Percentiles rank a stretch among this genome's conserved stretches.
phyloP scores from a whole-genome alignment of 2,797 vertebrate species.

The Cetoscarus ocellatus region DNA sequence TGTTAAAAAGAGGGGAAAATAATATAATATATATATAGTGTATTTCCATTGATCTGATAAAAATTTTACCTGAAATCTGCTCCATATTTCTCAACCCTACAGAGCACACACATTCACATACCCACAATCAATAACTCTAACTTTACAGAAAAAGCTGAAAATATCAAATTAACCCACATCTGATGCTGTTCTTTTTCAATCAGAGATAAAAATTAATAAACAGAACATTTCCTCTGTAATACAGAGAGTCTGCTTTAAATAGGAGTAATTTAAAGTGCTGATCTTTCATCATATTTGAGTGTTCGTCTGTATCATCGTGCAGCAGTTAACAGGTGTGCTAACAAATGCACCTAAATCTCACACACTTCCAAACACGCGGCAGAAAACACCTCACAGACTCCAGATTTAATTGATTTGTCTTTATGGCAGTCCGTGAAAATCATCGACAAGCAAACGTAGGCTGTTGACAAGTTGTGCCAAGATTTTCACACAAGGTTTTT shows the following conservation, averaged over 20 bases:
- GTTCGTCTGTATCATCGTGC: constrained; percentile 58
- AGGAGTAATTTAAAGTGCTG: constrained; percentile 54
- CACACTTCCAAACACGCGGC: constrained; percentile 46
- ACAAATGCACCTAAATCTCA: constrained; percentile 64
- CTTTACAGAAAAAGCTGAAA: constrained; percentile 15
- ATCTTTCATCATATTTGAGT: constrained; percentile 64
- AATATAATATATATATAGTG: no score
- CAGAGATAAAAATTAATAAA: constrained; percentile 28
- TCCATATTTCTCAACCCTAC: no score
- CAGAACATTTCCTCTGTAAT: constrained; percentile 44
- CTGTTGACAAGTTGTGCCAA: constrained; percentile 63
- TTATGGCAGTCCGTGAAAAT: constrained; percentile 71
- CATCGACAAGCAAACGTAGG: constrained; percentile 70
- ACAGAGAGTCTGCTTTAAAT: constrained; percentile 66
- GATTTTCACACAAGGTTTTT: constrained; percentile 57
- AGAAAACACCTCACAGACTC: constrained; percentile 58
- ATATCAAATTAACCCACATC: constrained; percentile 30
- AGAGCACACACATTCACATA: neutral
- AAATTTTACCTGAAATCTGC: no score
- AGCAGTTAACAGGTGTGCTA: constrained; percentile 69
- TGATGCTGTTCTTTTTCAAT: constrained; percentile 28
- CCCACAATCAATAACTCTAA: constrained; percentile 24
- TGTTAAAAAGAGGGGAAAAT: no score
- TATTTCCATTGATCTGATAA: no score
- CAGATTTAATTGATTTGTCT: constrained; percentile 79